These are phyloP conservation scores for Abrostola tripartita DNA, from an alignment of 2,888 invertebrate species.

Conservation along the genomic window DNA sequence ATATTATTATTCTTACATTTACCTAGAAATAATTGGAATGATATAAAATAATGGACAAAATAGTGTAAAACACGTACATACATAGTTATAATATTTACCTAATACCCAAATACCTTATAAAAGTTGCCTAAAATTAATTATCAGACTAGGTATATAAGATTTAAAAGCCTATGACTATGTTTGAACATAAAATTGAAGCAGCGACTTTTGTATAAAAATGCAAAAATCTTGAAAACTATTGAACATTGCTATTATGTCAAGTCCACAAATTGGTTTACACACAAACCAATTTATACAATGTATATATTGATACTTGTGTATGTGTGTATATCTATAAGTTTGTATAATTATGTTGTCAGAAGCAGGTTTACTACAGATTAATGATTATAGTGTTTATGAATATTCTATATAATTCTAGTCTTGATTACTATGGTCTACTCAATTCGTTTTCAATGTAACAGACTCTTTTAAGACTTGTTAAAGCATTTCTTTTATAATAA, in stretches of 20 bases:
- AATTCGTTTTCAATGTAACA: neutral
- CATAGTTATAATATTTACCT: slow-evolving; percentile 43
- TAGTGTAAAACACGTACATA: slow-evolving; percentile 23
- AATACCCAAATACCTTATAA: slow-evolving; percentile 65
- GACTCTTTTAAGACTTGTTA: too few relatives aligned
- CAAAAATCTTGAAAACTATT: slow-evolving; percentile 42
- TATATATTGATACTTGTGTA: too few relatives aligned
- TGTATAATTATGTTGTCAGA: neutral
- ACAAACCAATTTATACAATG: neutral
- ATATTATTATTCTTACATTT: slow-evolving; percentile 10
- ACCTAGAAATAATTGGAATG: slow-evolving; percentile 16
- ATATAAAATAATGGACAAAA: slow-evolving; percentile 36
- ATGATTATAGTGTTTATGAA: neutral
- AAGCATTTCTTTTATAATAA: too few relatives aligned
- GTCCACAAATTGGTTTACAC: slow-evolving; percentile 34
- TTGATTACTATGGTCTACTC: slow-evolving; percentile 8
- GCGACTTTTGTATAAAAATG: slow-evolving; percentile 58
- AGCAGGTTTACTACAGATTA: neutral
- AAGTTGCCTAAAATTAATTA: slow-evolving; percentile 53
- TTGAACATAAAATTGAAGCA: slow-evolving; percentile 24
- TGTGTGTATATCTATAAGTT: neutral
- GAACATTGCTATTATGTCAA: slow-evolving; percentile 21
- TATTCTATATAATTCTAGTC: neutral
- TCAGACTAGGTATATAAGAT: slow-evolving; percentile 53
- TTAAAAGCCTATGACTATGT: slow-evolving; percentile 52